Conservation (phyloP, 2,797 vertebrate species). For the Pipistrellus kuhlii region DNA sequence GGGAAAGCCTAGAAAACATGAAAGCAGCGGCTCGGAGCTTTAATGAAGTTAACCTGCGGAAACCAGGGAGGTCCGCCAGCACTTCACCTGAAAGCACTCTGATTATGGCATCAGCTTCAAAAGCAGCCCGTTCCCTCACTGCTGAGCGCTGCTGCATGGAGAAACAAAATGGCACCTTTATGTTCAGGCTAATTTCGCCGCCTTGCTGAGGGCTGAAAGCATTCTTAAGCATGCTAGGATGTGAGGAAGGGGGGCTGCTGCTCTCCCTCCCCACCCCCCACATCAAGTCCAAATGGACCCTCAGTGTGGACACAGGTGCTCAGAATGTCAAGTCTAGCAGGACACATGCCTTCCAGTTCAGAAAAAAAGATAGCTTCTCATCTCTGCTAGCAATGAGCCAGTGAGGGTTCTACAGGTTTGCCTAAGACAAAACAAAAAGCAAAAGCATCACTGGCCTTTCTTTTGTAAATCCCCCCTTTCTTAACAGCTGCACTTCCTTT, state of each 20-base stretch:
- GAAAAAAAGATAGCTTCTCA: not conserved
- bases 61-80: slow-evolving; percentile 84
- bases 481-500: not conserved
- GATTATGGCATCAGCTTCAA: slow-evolving; percentile 87
- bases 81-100: slow-evolving; percentile 87
- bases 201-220: slow-evolving; percentile 83
- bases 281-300: not conserved
- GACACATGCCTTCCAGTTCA: not conserved
- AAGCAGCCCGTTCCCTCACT: slow-evolving; percentile 84
- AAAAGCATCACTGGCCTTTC: not conserved
- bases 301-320: not conserved
- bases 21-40: slow-evolving; percentile 85
- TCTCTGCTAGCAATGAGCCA: slow-evolving; percentile 47
- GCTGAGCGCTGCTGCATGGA: slow-evolving; percentile 81
- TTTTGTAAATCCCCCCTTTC: not conserved
- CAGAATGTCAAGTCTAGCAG: rapidly evolving
- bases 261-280: rapidly evolving
- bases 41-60: slow-evolving; percentile 90
- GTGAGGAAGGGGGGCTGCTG: slow-evolving; percentile 19
- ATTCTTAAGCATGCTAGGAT: slow-evolving; percentile 77
- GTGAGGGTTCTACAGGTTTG: slow-evolving; percentile 71
- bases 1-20: slow-evolving; percentile 83
- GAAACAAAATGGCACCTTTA: slow-evolving; percentile 86
- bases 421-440: slow-evolving; percentile 25
- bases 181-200: slow-evolving; percentile 84